Evolutionary conservation across 2,888 invertebrate genomes (phyloP).

Genomic region (Falcaria lacertinaria): DNA sequence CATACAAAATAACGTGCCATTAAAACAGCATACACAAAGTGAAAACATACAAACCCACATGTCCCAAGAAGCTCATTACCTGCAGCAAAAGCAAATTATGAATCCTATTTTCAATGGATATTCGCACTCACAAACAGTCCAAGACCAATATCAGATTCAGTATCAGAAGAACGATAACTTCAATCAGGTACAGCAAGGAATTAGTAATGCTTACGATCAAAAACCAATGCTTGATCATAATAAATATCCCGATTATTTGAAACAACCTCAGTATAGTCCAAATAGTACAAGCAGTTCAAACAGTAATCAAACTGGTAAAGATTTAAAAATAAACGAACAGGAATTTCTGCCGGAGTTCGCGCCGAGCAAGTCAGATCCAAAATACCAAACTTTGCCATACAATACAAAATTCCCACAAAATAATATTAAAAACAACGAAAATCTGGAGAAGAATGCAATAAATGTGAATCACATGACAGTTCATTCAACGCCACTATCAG

Average conservation of each 20-base stretch:
- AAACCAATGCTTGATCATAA: conserved; percentile 66
- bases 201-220: conserved; percentile 70
- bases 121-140: conserved; percentile 51
- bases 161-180: conserved; percentile 65
- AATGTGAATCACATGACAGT: conserved; percentile 77
- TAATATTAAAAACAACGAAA: conserved; percentile 56
- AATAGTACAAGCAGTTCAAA: conserved; percentile 75
- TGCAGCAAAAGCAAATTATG: conserved; percentile 77
- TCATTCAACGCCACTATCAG: conserved; percentile 73
- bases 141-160: conserved; percentile 65
- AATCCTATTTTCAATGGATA: conserved; percentile 71
- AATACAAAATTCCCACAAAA: conserved; percentile 90
- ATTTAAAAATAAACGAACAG: conserved; percentile 72
- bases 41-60: conserved; percentile 72
- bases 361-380: conserved; percentile 91
- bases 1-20: conserved; percentile 76
- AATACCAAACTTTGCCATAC: conserved; percentile 94
- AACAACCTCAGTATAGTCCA: conserved; percentile 79
- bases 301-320: conserved; percentile 71
- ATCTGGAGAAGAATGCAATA: conserved; percentile 58
- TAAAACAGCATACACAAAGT: conserved; percentile 72
- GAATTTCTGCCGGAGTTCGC: conserved; percentile 84
- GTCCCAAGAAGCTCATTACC: conserved; percentile 72
- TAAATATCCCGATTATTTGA: conserved; percentile 73
- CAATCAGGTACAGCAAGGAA: conserved; percentile 70